phyloP scores from a whole-genome alignment of 2,797 vertebrate genomes.

The Epinephelus awoara region DNA sequence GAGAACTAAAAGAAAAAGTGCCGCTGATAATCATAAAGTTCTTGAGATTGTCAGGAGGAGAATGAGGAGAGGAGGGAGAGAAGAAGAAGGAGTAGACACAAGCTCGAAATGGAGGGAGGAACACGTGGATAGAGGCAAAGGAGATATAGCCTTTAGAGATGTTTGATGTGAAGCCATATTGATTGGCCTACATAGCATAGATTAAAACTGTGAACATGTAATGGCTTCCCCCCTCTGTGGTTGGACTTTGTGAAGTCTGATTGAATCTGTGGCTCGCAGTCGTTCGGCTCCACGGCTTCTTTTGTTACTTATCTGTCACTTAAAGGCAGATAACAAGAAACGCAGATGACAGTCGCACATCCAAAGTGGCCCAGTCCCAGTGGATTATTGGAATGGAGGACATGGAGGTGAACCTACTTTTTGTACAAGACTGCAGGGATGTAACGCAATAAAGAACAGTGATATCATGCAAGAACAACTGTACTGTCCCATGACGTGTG shows the following conservation, averaged over 20 bases:
- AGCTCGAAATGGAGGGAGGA: slow-evolving; percentile 1
- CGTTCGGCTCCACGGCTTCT: slow-evolving; percentile 31
- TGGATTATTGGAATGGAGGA: slow-evolving; percentile 42
- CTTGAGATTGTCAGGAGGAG: slow-evolving; percentile 13
- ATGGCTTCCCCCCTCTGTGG: slow-evolving; percentile 6
- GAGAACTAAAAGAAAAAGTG: background rate
- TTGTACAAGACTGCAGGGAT: background rate
- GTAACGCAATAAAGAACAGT: slow-evolving; percentile 1
- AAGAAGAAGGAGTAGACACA: background rate
- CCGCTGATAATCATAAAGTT: slow-evolving; percentile 3
- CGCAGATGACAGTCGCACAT: slow-evolving; percentile 28
- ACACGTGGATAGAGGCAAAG: slow-evolving; percentile 1
- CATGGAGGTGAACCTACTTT: slow-evolving; percentile 25
- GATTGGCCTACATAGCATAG: slow-evolving; percentile 75
- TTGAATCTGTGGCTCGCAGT: slow-evolving; percentile 50
- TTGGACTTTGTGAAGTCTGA: slow-evolving; percentile 52
- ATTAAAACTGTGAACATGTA: slow-evolving; percentile 62
- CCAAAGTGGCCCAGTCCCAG: slow-evolving; percentile 15
- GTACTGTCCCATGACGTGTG: background rate
- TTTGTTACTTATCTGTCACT: slow-evolving; percentile 47
- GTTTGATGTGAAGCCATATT: slow-evolving; percentile 75
- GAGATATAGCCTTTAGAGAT: slow-evolving; percentile 30
- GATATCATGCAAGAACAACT: background rate
- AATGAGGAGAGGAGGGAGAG: background rate
- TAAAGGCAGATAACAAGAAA: slow-evolving; percentile 35